Conservation (phyloP, 2,113 vertebrate genomes). For the Erinaceus europaeus region DNA sequence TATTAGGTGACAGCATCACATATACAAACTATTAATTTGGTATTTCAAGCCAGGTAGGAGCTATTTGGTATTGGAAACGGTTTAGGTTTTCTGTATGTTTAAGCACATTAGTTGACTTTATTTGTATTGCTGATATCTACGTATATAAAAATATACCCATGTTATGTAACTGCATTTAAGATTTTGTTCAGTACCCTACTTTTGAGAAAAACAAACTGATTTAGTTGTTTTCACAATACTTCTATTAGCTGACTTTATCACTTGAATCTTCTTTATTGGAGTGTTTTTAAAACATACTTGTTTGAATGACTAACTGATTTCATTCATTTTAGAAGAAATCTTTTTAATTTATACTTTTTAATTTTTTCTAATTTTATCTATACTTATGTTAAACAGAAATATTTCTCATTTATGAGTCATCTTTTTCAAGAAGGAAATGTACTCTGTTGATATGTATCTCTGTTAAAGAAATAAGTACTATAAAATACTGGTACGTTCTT, state of each 20-base stretch:
- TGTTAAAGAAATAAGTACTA: neutral
- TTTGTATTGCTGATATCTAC: neutral
- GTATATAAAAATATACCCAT: no score
- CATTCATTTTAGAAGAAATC: neutral
- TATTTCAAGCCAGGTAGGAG: neutral
- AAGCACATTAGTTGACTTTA: neutral
- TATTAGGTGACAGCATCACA: neutral
- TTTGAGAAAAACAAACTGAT: neutral
- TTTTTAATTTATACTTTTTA: neutral
- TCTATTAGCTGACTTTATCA: neutral
- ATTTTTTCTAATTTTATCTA: neutral
- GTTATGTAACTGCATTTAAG: neutral
- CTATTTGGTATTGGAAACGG: neutral
- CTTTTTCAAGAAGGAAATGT: neutral
- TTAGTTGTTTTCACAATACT: neutral
- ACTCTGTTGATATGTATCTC: neutral
- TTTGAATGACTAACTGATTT: neutral
- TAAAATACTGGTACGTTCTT: neutral
- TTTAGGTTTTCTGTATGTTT: neutral
- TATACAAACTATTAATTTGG: neutral
- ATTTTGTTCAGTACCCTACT: neutral
- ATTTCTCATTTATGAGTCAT: neutral
- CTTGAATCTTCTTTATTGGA: neutral
- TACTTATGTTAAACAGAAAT: neutral
- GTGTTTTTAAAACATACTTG: neutral